Base-by-base conservation (phyloP, 2,888 invertebrate species). In the Melanostoma scalare region DNA sequence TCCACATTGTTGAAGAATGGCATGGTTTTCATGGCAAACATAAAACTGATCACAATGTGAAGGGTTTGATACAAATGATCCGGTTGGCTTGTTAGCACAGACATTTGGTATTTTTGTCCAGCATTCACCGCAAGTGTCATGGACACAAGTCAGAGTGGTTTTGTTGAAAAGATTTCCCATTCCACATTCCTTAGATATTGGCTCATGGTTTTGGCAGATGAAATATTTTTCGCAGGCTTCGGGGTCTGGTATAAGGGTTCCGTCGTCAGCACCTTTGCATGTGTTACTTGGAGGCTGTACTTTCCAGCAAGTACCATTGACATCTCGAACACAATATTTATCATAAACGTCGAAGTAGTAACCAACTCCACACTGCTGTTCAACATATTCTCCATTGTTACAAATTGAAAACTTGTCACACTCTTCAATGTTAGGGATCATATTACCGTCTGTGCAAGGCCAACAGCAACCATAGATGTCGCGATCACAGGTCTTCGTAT, bases 361-460 rank as follows among this genome's bases (percentile, higher is more conserved):
- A 6, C 89, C 89, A 2, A 67, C 71, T 3, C 89, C 89, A 36
- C 90, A 90, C 31, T 85, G 71, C 4, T 87, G 86, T 8, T 86
- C 55, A 0, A 75, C 44, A 42, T 82, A 60, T n/a, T 35, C 52
- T 2, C 79, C 86, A 2, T 76, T 61, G 10, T 81, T 69, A 56
- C 86, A 86, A 6, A 85, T 77, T 30, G 53, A 79, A 36, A 85
- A 86, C 10, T 75, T 75, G 36, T 82, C 81, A 38, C 72, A 69
- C 33, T 82, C 61, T 30, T 30, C 52, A 2, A 67, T 68, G 72
- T 79, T 6, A 2, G 86, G 44, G 2, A 86, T 56, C n/a, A 86
- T 75, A 6, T 76, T 65, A 3, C 86, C 86, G 33, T 71, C 76
- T 4, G 36, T 20, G 0, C 33, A 68, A 4, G 76, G 56, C 60